Evolutionary conservation across 2,888 invertebrate genomes (phyloP).

Genomic region (Sialis fuliginosa): DNA sequence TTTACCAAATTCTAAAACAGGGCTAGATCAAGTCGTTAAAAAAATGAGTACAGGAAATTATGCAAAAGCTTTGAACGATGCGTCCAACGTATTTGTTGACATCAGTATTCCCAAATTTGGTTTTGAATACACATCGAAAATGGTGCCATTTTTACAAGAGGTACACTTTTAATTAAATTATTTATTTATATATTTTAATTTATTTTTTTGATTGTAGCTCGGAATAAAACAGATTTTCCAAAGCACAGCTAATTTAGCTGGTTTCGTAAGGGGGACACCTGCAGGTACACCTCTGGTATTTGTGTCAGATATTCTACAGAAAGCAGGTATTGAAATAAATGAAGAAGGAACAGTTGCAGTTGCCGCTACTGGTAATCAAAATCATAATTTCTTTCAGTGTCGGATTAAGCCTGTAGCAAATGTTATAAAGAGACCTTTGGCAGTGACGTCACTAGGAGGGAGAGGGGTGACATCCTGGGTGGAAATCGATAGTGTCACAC

Average conservation of each 20-base stretch:
- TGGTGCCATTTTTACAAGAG: constrained; percentile 39
- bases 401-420: too few species aligned
- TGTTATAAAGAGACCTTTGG: too few species aligned
- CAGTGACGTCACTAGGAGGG: too few species aligned
- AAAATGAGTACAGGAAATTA: constrained; percentile 35
- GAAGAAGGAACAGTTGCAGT: constrained; percentile 56
- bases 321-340: constrained; percentile 58
- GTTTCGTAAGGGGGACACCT: constrained; percentile 40
- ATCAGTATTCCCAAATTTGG: constrained; percentile 56
- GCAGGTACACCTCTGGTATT: constrained; percentile 28
- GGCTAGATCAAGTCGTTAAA: constrained; percentile 37
- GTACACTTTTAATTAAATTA: constrained; percentile 23
- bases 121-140: constrained; percentile 46
- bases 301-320: constrained; percentile 54
- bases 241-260: constrained; percentile 48
- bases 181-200: neutral
- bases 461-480: too few species aligned
- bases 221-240: constrained; percentile 58
- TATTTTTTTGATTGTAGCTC: constrained; percentile 27
- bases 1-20: constrained; percentile 44
- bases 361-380: constrained; percentile 45
- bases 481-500: too few species aligned
- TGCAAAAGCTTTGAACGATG: constrained; percentile 34
- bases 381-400: neutral
- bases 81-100: constrained; percentile 39